Percentiles rank a stretch among this genome's conserved stretches.
phyloP scores from a whole-genome alignment of 2,888 invertebrate species.

The Elegia similella region DNA sequence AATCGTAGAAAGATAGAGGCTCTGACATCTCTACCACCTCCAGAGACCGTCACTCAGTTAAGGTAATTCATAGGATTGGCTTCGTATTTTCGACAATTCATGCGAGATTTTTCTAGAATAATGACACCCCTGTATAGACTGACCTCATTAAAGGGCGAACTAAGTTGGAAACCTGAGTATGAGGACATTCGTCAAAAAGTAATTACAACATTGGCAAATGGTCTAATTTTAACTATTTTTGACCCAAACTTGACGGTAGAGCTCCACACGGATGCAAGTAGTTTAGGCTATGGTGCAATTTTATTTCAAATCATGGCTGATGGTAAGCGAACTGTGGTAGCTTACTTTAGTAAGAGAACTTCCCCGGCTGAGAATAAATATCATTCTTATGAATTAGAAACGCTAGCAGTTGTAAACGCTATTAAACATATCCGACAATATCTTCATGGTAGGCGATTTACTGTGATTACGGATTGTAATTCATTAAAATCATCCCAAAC shows the following conservation, averaged over 20 bases:
- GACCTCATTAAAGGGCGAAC: background rate
- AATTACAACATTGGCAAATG: conserved; percentile 22
- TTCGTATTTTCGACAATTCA: conserved; percentile 27
- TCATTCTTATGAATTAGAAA: background rate
- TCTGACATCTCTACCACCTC: conserved; percentile 23
- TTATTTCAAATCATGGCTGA: conserved; percentile 24
- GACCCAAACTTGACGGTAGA: conserved; percentile 24
- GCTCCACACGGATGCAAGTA: conserved; percentile 32
- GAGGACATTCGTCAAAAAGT: conserved; percentile 26
- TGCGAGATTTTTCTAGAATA: too few relatives aligned
- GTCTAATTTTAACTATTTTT: conserved; percentile 28
- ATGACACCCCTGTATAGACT: conserved; percentile 19
- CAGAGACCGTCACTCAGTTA: conserved; percentile 23
- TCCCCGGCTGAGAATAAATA: conserved; percentile 20
- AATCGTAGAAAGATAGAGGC: conserved; percentile 30
- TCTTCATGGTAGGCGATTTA: conserved; percentile 21
- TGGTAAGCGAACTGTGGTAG: conserved; percentile 16
- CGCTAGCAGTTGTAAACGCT: background rate
- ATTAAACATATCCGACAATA: background rate
- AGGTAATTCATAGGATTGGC: conserved; percentile 32
- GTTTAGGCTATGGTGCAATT: conserved; percentile 29
- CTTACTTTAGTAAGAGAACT: conserved; percentile 28
- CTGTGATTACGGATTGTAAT: conserved; percentile 25
- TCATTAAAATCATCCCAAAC: conserved; percentile 21
- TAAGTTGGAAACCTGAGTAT: conserved; percentile 21